A percentile compares a stretch with the other conserved stretches of the same genome.
phyloP scores from a whole-genome alignment of 2,888 invertebrate species.

The Alentia gelatinosa region DNA sequence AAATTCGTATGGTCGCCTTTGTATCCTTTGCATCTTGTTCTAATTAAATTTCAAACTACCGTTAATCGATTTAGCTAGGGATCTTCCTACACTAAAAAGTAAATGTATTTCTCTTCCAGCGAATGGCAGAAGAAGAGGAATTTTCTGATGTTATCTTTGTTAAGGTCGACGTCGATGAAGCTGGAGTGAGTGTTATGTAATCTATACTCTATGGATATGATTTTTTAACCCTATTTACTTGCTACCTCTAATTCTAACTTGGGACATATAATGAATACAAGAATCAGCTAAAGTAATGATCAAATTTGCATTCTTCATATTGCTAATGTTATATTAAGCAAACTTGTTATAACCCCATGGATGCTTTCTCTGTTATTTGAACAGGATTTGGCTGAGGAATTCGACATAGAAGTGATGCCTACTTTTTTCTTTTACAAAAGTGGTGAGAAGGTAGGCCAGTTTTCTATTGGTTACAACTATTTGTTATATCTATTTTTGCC shows the following conservation, averaged over 20 bases:
- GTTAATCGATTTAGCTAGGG: no score
- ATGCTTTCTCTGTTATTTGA: neutral
- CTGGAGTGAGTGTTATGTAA: slow-evolving; percentile 69
- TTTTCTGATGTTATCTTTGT: slow-evolving; percentile 68
- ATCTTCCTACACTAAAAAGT: no score
- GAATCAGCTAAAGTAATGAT: neutral
- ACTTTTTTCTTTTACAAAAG: slow-evolving; percentile 70
- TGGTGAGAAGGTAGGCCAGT: slow-evolving; percentile 69
- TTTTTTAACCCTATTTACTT: no score
- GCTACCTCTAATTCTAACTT: neutral
- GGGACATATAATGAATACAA: neutral
- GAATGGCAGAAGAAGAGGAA: slow-evolving; percentile 66
- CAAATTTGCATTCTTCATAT: neutral
- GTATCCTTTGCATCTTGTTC: no score
- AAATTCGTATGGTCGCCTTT: no score
- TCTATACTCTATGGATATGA: no score
- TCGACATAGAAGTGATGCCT: slow-evolving; percentile 72
- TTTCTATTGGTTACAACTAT: neutral
- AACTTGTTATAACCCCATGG: neutral
- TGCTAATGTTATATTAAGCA: neutral
- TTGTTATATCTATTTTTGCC: no score
- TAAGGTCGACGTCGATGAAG: slow-evolving; percentile 75
- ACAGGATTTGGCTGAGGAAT: slow-evolving; percentile 72
- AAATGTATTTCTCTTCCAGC: slow-evolving; percentile 58
- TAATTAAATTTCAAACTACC: no score